Evolutionary conservation across 1,140 invertebrate genomes (phyloP).

Genomic region (Drosophila leontia): DNA sequence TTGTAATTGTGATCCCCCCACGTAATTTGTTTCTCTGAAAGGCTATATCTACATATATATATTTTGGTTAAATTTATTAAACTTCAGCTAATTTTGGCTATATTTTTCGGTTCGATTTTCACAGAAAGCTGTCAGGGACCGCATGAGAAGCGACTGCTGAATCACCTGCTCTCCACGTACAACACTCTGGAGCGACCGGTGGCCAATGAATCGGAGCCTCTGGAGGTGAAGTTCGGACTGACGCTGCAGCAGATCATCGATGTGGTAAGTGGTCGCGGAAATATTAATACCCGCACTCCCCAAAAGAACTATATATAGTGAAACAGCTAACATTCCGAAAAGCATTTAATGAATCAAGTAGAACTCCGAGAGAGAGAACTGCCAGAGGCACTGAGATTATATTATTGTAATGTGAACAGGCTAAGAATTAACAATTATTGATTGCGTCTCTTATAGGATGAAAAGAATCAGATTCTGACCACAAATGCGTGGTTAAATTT

Average conservation of each 20-base stretch:
- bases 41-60: background rate
- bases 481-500: slow-evolving; percentile 98
- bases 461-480: slow-evolving; percentile 96
- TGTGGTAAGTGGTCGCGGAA: slow-evolving; percentile 92
- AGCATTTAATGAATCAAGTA: slow-evolving; percentile 44
- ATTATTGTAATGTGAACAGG: slow-evolving; percentile 36
- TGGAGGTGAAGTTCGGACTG: slow-evolving; percentile 97
- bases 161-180: slow-evolving; percentile 95
- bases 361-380: slow-evolving; percentile 25
- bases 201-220: slow-evolving; percentile 95
- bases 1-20: slow-evolving; percentile 39
- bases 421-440: slow-evolving; percentile 64
- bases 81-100: background rate
- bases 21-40: slow-evolving; percentile 44
- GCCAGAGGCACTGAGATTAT: slow-evolving; percentile 10
- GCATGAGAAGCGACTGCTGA: slow-evolving; percentile 95
- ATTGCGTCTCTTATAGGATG: slow-evolving; percentile 87
- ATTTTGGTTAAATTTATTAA: slow-evolving; percentile 3
- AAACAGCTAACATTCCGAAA: slow-evolving; percentile 36
- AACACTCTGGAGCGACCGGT: slow-evolving; percentile 98
- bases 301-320: background rate
- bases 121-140: slow-evolving; percentile 92
- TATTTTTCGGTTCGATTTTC: slow-evolving; percentile 28
- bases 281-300: background rate
- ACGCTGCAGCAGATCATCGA: slow-evolving; percentile 99